These are phyloP conservation scores for Siphlonurus alternatus DNA, from an alignment of 2,888 invertebrate genomes.

Conservation along the genomic window DNA sequence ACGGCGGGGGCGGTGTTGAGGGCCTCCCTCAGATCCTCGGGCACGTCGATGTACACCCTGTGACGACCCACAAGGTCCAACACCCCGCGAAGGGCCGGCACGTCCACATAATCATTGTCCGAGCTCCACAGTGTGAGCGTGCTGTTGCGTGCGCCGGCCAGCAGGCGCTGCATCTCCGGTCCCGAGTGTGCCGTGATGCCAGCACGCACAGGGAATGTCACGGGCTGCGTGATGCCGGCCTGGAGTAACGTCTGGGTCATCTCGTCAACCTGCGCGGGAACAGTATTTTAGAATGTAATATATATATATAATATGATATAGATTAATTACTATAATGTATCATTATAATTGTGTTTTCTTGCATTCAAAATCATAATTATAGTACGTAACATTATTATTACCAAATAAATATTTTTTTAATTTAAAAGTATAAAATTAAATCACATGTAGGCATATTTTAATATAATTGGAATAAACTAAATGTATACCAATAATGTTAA, in stretches of 20 bases:
- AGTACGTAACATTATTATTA: background rate
- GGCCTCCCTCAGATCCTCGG: constrained; percentile 31
- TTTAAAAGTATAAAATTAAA: too few relatives aligned
- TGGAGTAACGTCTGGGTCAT: constrained; percentile 38
- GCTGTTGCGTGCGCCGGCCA: constrained; percentile 34
- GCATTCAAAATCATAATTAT: background rate
- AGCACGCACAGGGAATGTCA: constrained; percentile 68
- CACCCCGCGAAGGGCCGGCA: constrained; percentile 42
- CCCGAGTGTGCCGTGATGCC: constrained; percentile 48
- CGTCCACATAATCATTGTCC: constrained; percentile 46
- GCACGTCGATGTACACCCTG: constrained; percentile 62
- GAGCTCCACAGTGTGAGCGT: constrained; percentile 71
- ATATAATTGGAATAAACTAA: too few relatives aligned
- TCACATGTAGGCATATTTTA: too few relatives aligned
- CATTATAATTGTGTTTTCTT: too few relatives aligned
- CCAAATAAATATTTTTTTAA: background rate
- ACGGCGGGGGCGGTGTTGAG: background rate
- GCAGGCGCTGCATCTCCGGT: constrained; percentile 38
- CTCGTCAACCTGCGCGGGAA: constrained; percentile 35
- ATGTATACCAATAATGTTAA: too few relatives aligned
- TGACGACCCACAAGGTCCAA: constrained; percentile 47
- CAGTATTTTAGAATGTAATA: too few relatives aligned
- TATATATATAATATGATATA: too few relatives aligned
- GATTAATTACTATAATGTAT: too few relatives aligned
- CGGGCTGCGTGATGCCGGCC: constrained; percentile 38